Evolutionary conservation across 1,140 invertebrate genomes (phyloP).

Genomic region (Brachystomella parvula): DNA sequence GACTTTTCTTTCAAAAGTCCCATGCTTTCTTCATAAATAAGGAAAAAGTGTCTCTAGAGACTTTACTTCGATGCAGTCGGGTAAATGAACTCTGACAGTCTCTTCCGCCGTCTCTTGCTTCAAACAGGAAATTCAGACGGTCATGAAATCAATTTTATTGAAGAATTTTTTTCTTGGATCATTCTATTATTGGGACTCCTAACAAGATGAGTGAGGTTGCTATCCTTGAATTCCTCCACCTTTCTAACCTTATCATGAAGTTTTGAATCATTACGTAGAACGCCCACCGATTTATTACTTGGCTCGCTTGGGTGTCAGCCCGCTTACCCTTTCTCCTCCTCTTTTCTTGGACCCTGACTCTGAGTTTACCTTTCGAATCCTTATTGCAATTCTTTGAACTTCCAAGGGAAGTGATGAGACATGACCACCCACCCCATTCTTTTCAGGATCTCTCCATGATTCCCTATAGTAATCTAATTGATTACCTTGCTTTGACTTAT

Average conservation of each 20-base stretch:
- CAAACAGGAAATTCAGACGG: background rate
- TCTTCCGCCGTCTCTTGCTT: conserved; percentile 5
- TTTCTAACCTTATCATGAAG: background rate
- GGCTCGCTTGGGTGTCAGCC: background rate
- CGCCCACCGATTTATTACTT: background rate
- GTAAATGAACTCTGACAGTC: conserved; percentile 26
- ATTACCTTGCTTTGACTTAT: conserved; percentile 7
- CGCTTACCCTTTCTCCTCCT: background rate
- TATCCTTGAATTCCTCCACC: no score
- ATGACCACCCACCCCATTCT: conserved; percentile 6
- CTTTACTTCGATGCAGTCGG: conserved; percentile 11
- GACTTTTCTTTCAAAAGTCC: no score
- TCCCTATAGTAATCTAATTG: background rate
- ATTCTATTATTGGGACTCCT: no score
- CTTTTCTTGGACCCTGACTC: background rate
- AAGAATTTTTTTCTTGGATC: no score
- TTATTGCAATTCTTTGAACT: no score
- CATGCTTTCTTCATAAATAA: background rate
- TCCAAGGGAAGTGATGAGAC: conserved; percentile 8
- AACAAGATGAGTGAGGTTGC: no score
- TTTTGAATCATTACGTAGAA: background rate
- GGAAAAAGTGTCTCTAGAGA: conserved; percentile 19
- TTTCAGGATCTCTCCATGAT: background rate
- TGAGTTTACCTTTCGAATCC: no score
- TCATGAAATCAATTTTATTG: no score